Percentiles rank a stretch among this genome's conserved stretches.
These are phyloP conservation scores for Apostichopus leukothele DNA, from an alignment of 53 echinoderm and acorn worm genomes.

Conservation along the genomic window DNA sequence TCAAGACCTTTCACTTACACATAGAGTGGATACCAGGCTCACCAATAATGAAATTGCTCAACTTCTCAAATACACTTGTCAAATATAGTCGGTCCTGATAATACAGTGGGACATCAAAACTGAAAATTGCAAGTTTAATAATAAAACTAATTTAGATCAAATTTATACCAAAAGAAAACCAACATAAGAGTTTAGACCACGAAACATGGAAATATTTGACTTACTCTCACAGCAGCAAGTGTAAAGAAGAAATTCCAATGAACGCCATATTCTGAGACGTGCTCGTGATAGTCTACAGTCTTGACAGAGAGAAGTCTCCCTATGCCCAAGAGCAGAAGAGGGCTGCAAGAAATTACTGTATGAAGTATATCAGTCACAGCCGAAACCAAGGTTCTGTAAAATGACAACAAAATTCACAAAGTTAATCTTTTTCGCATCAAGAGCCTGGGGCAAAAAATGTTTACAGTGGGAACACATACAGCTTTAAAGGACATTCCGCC, in stretches of 20 bases:
- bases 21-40: too few species aligned
- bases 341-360: constrained; percentile 58
- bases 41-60: too few species aligned
- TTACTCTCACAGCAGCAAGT: constrained; percentile 81
- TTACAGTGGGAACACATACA: not conserved
- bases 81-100: too few species aligned
- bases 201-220: not conserved
- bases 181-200: too few species aligned
- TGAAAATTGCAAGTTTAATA: too few species aligned
- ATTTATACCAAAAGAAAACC: too few species aligned
- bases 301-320: constrained; percentile 71
- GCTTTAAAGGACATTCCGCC: too few species aligned
- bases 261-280: constrained; percentile 89
- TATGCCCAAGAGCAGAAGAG: constrained; percentile 71
- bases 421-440: not conserved
- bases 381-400: constrained; percentile 26
- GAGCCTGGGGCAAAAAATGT: not conserved
- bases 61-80: too few species aligned
- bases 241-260: constrained; percentile 99
- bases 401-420: not conserved
- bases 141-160: too few species aligned
- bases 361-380: constrained; percentile 45
- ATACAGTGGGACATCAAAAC: too few species aligned
- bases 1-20: too few species aligned
- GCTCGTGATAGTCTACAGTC: constrained; percentile 80